phyloP scores from a whole-genome alignment of 2,888 invertebrate species.

The Caenorhabditis angaria region DNA sequence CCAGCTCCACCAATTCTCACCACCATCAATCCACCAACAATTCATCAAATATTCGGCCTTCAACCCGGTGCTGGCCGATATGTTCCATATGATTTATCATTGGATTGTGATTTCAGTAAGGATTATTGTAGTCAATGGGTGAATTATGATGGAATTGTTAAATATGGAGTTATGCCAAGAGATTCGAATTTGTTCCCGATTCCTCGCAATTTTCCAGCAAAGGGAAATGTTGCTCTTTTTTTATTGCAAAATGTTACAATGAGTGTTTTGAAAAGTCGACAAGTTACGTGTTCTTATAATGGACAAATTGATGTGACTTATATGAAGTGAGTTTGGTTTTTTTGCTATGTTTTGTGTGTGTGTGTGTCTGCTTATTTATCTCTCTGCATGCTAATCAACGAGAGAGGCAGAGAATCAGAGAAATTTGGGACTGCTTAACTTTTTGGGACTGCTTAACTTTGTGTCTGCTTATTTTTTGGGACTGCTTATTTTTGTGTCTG shows the following conservation, averaged over 20 bases:
- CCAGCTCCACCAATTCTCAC: slow-evolving; percentile 54
- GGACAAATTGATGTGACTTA: slow-evolving; percentile 46
- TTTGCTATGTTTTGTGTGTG: not conserved
- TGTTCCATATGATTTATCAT: slow-evolving; percentile 47
- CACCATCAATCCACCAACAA: slow-evolving; percentile 53
- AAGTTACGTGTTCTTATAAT: slow-evolving; percentile 54
- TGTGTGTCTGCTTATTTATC: too few species aligned
- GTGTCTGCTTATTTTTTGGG: too few species aligned
- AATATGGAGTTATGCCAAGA: slow-evolving; percentile 56
- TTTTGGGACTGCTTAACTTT: too few species aligned
- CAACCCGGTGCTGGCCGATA: slow-evolving; percentile 55
- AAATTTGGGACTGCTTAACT: too few species aligned
- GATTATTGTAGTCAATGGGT: slow-evolving; percentile 70
- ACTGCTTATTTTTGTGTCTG: too few species aligned
- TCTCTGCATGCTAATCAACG: too few species aligned
- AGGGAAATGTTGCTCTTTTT: slow-evolving; percentile 57
- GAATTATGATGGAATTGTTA: slow-evolving; percentile 54
- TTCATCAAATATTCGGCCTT: slow-evolving; percentile 49
- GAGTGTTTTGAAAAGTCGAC: slow-evolving; percentile 45
- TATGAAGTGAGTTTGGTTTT: slow-evolving; percentile 39
- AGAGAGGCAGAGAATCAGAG: not conserved
- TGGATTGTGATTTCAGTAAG: slow-evolving; percentile 66
- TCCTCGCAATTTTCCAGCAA: slow-evolving; percentile 35
- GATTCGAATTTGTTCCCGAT: slow-evolving; percentile 52
- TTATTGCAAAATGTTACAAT: slow-evolving; percentile 40